Evolutionary conservation across 1,140 invertebrate species (phyloP).

Genomic region (Idris sp.): DNA sequence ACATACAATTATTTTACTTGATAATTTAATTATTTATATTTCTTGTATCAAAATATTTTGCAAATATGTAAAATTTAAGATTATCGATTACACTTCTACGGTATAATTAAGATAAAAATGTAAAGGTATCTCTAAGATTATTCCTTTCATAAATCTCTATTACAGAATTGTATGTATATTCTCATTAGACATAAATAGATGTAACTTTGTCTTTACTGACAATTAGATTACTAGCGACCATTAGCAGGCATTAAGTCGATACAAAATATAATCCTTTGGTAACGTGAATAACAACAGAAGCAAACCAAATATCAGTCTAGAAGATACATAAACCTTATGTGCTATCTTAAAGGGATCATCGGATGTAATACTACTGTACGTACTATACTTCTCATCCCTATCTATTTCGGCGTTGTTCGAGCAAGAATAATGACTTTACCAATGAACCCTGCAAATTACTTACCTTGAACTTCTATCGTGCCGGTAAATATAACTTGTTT

Average conservation of each 20-base stretch:
- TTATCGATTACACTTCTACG: too few relatives aligned
- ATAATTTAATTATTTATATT: too few relatives aligned
- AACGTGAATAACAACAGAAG: slow-evolving; percentile 12
- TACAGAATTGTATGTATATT: too few relatives aligned
- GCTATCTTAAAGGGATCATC: slow-evolving; percentile 39
- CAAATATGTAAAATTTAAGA: too few relatives aligned
- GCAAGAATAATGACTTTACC: slow-evolving; percentile 52
- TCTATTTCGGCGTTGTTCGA: slow-evolving; percentile 32
- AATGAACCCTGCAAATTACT: slow-evolving; percentile 56
- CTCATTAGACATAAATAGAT: too few relatives aligned
- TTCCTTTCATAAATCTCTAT: too few relatives aligned
- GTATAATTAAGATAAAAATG: too few relatives aligned
- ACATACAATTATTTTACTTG: too few relatives aligned
- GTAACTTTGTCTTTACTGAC: too few relatives aligned
- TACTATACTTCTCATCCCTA: slow-evolving; percentile 24
- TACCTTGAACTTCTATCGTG: slow-evolving; percentile 52
- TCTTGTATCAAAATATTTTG: too few relatives aligned
- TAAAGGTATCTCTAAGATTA: too few relatives aligned
- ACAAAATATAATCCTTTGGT: slow-evolving; percentile 20
- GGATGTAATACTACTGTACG: slow-evolving; percentile 26
- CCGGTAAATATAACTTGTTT: slow-evolving; percentile 50
- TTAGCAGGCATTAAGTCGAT: slow-evolving; percentile 10
- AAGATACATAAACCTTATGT: slow-evolving; percentile 36
- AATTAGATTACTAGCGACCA: neutral
- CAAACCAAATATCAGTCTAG: slow-evolving; percentile 13